Evolutionary conservation across 2,113 vertebrate species (phyloP).

Genomic region (Lagopus muta): DNA sequence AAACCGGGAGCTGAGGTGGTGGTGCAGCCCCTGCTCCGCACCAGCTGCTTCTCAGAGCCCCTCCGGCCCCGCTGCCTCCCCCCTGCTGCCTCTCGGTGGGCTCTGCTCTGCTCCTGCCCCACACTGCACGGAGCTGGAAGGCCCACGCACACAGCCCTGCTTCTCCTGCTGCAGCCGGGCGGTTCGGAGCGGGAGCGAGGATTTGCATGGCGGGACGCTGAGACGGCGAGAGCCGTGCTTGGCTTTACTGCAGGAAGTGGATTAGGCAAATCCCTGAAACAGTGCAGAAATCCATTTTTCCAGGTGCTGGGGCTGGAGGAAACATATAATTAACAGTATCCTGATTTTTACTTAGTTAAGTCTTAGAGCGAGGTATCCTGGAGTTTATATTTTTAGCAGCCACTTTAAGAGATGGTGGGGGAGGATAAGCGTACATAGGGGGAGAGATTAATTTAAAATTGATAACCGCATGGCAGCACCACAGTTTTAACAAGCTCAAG

Average conservation of each 20-base stretch:
- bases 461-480: conserved; percentile 77
- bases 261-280: conserved; percentile 55
- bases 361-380: conserved; percentile 75
- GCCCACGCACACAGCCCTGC: background rate
- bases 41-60: background rate
- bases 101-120: background rate
- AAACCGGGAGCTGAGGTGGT: background rate
- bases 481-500: conserved; percentile 81
- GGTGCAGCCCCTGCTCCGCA: background rate
- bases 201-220: conserved; percentile 9
- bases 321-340: conserved; percentile 75
- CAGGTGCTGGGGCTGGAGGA: conserved; percentile 62
- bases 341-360: conserved; percentile 71
- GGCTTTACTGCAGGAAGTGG: conserved; percentile 45
- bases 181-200: background rate
- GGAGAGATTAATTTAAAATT: conserved; percentile 84
- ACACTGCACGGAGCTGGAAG: too few relatives aligned
- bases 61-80: background rate
- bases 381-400: conserved; percentile 83
- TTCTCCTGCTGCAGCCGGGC: background rate
- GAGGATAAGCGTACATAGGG: conserved; percentile 52
- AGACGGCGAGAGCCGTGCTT: background rate
- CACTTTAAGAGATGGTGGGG: conserved; percentile 75
- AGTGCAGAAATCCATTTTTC: conserved; percentile 56
- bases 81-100: background rate